Evolutionary conservation across 1,140 invertebrate species (phyloP).

Genomic region (Cyphomyrmex costatus): DNA sequence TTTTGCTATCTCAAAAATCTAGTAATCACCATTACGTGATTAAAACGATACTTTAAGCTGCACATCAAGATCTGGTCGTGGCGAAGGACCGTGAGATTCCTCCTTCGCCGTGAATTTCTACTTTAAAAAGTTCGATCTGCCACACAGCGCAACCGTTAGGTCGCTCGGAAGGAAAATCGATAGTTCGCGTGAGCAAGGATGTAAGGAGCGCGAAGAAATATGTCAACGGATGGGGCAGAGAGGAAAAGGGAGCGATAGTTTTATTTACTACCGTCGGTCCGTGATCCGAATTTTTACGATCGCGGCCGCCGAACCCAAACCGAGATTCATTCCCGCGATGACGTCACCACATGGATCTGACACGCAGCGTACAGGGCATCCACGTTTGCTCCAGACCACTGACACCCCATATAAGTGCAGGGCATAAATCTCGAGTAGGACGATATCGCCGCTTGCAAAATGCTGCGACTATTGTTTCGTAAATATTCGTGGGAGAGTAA

Average conservation of each 20-base stretch:
- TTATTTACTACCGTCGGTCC: constrained; percentile 73
- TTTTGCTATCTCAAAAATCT: not conserved
- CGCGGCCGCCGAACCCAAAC: constrained; percentile 40
- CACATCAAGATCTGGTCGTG: constrained; percentile 25
- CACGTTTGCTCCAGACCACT: not conserved
- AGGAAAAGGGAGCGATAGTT: constrained; percentile 69
- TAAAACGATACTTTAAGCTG: constrained; percentile 55
- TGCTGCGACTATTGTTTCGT: not conserved
- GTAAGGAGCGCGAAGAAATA: constrained; percentile 71
- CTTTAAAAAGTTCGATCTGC: constrained; percentile 55
- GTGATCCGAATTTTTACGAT: constrained; percentile 76
- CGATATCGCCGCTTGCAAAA: not conserved
- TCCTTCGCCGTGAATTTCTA: constrained; percentile 42
- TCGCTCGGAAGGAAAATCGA: constrained; percentile 60
- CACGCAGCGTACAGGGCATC: constrained; percentile 1
- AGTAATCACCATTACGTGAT: constrained; percentile 12
- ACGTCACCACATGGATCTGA: constrained; percentile 57
- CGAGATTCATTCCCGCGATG: constrained; percentile 52
- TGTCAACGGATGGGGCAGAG: constrained; percentile 57
- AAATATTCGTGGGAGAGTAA: not conserved
- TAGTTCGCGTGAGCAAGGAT: constrained; percentile 66
- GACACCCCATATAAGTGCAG: constrained; percentile 1
- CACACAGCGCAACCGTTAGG: constrained; percentile 22
- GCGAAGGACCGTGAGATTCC: constrained; percentile 2
- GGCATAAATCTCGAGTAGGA: not conserved